Evolutionary conservation across 2,888 invertebrate species (phyloP).

Genomic region (Pachymerium ferrugineum): DNA sequence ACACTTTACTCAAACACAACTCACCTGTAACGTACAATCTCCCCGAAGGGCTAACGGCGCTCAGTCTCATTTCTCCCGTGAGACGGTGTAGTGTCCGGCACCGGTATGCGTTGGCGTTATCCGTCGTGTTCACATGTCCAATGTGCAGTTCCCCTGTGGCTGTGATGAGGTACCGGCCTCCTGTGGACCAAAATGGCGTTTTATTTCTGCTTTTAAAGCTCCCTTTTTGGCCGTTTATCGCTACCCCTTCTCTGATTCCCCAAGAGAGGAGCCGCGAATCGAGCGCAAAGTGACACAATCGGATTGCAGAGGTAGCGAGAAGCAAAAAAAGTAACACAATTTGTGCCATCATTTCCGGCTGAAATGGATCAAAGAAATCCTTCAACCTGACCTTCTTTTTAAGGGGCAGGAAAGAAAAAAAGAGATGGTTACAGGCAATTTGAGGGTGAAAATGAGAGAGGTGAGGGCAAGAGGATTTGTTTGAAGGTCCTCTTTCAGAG

Average conservation of each 20-base stretch:
- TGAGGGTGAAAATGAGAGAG: not conserved
- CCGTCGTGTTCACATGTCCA: conserved; percentile 68
- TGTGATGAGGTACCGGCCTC: conserved; percentile 51
- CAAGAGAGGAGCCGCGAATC: not conserved
- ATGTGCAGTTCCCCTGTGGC: conserved; percentile 79
- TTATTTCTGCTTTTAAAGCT: conserved; percentile 7
- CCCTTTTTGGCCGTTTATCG: conserved; percentile 3
- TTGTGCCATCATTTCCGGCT: conserved; percentile 20
- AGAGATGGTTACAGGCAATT: not conserved
- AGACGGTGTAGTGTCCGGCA: conserved; percentile 75
- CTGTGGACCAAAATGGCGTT: conserved; percentile 32
- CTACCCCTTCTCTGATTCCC: not conserved
- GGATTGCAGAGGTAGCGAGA: not conserved
- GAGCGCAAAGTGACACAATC: conserved; percentile 23
- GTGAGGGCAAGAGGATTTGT: conserved; percentile 4
- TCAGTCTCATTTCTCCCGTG: conserved; percentile 68
- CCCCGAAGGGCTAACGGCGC: conserved; percentile 58
- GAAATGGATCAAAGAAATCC: not conserved
- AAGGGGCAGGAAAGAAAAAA: not conserved
- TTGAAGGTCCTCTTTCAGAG: not conserved
- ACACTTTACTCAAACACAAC: conserved; percentile 41
- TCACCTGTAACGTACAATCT: conserved; percentile 67
- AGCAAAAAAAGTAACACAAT: not conserved
- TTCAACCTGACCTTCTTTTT: too few relatives aligned
- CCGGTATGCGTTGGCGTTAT: conserved; percentile 72